Evolutionary conservation across 1,140 invertebrate species (phyloP).

Genomic region (Saccostrea echinata): DNA sequence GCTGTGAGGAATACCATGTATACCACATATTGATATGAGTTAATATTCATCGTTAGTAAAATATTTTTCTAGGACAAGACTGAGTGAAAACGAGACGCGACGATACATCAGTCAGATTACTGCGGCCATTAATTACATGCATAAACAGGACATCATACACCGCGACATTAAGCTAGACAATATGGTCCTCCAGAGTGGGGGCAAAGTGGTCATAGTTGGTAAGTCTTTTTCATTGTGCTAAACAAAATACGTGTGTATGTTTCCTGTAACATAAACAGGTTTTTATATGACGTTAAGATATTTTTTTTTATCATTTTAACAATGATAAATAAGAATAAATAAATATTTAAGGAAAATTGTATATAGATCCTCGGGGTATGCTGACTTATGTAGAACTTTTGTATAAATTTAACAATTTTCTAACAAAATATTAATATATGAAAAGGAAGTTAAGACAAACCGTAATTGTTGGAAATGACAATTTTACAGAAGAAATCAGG

Average conservation of each 20-base stretch:
- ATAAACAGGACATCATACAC: slow-evolving; percentile 44
- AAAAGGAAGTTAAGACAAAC: too few relatives aligned
- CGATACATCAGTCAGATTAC: slow-evolving; percentile 44
- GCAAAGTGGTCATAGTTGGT: slow-evolving; percentile 21
- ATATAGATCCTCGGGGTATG: too few relatives aligned
- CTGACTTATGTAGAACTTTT: background rate
- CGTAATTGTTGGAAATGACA: background rate
- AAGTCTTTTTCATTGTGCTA: background rate
- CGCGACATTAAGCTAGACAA: slow-evolving; percentile 44
- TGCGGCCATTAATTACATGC: slow-evolving; percentile 50
- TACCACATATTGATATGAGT: too few relatives aligned
- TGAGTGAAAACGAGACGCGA: slow-evolving; percentile 39
- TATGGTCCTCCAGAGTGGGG: slow-evolving; percentile 12
- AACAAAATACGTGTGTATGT: background rate
- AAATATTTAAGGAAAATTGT: too few relatives aligned
- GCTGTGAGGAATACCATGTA: too few relatives aligned
- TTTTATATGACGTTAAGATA: too few relatives aligned
- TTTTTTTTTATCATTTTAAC: too few relatives aligned
- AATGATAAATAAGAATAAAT: too few relatives aligned
- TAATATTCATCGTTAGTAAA: background rate
- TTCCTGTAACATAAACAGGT: too few relatives aligned
- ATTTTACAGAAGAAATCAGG: background rate
- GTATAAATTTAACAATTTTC: too few relatives aligned
- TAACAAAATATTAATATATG: too few relatives aligned
- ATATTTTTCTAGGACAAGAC: slow-evolving; percentile 24